Evolutionary conservation across 2,797 vertebrate species (phyloP), one percentile per base, ranked within the genome.

Genomic region (Pempheris klunzingeri): DNA sequence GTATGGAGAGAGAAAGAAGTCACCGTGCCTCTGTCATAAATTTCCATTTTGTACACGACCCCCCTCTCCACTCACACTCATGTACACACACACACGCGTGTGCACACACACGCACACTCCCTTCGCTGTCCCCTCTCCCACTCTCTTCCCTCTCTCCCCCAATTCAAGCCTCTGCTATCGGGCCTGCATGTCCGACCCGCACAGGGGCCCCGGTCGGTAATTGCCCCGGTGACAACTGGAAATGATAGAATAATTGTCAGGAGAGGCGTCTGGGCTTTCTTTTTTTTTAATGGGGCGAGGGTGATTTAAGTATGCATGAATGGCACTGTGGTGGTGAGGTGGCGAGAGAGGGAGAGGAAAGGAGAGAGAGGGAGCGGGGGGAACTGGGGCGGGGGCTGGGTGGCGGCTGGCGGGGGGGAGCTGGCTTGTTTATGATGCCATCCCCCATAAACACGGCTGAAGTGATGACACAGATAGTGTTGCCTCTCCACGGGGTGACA

Each of bases 161-260:
- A 86, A 83, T 90, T 82, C 79, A n/a, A 91, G 81, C 86, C 80
- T 90, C 88, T 87, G 77, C 85, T 89, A 89, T 89, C 81, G 83
- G 92, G 90, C 90, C 91, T 79, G 84, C 86, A 59, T 96, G 86
- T 96, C 95, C 96, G 94, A 95, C 95, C 84, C 59, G 93, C 94
- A 94, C 94, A 95, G 96, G 96, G 95, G 81, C 94, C 94, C 95
- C 83, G 93, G 94, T 96, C 95, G 94, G 95, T 98, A 98, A 99
- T 98, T 98, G 97, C 96, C 96, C 86, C 94, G 94, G 97, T 98
- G 97, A 98, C 98, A 99, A 98, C 96, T 97, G 96, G 96, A 98
- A 98, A 98, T 98, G 97, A 98, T 98, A 97, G 97, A 99, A 98
- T 99, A 98, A 98, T 99, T 98, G 97, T 98, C 96, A 98, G 96